These are phyloP conservation scores for Jaculus jaculus DNA, from an alignment of 2,113 vertebrate genomes.

Conservation along the genomic window DNA sequence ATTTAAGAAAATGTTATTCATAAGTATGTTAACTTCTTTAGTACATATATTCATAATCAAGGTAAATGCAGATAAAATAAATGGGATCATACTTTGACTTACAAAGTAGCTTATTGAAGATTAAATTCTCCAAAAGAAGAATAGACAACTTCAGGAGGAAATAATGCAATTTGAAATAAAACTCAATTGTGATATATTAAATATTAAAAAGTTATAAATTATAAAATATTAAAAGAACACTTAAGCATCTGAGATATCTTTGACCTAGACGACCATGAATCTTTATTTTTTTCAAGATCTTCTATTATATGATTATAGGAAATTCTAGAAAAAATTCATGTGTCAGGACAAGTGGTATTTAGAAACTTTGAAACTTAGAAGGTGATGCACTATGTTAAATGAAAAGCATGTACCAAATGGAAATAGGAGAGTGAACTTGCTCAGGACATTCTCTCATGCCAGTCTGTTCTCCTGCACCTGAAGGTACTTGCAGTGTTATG, in stretches of 20 bases:
- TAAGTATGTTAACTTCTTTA: neutral
- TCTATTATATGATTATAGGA: neutral
- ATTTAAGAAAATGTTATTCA: neutral
- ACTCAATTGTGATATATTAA: too few species aligned
- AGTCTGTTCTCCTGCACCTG: neutral
- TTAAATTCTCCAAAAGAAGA: neutral
- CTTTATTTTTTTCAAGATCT: neutral
- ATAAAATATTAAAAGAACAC: neutral
- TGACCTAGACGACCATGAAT: neutral
- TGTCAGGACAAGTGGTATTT: neutral
- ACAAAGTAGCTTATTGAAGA: neutral
- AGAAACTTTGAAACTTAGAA: neutral
- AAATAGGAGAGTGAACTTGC: neutral
- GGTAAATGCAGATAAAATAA: neutral
- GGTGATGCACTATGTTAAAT: neutral
- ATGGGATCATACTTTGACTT: neutral
- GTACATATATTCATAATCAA: neutral
- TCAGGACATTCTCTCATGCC: neutral
- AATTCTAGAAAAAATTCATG: neutral
- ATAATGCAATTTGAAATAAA: constrained; percentile 29
- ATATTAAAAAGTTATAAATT: neutral
- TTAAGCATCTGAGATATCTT: neutral
- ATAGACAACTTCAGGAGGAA: neutral
- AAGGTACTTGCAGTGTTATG: neutral
- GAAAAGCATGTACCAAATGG: neutral